phyloP scores from a whole-genome alignment of 2,797 vertebrate genomes.

The Artibeus lituratus region DNA sequence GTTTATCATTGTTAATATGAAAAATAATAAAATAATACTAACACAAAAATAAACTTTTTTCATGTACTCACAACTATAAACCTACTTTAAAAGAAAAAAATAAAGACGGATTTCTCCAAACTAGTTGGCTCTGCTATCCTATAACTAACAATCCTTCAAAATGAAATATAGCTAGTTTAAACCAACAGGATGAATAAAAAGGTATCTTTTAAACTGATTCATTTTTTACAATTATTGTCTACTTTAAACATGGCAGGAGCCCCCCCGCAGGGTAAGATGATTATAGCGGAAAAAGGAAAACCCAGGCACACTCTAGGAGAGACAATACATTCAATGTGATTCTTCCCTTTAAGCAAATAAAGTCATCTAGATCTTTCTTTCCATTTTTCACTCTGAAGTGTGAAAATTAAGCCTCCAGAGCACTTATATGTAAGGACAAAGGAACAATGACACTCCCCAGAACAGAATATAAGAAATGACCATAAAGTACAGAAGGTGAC shows the following conservation, averaged over 20 bases:
- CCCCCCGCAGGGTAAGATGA: background rate
- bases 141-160: slow-evolving; percentile 39
- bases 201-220: slow-evolving; percentile 38
- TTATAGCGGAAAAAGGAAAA: background rate
- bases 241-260: background rate
- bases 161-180: slow-evolving; percentile 43
- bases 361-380: background rate
- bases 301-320: background rate
- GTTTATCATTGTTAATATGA: too few relatives aligned
- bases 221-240: background rate
- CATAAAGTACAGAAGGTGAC: background rate
- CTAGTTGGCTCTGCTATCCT: slow-evolving; percentile 10
- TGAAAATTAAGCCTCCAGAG: slow-evolving; percentile 15
- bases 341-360: background rate
- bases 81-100: too few relatives aligned
- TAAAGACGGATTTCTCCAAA: background rate
- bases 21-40: too few relatives aligned
- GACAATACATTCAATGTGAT: background rate
- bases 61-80: too few relatives aligned
- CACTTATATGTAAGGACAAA: slow-evolving; percentile 15
- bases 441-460: background rate
- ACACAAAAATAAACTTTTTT: too few relatives aligned
- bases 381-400: background rate
- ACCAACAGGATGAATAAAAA: background rate
- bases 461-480: background rate